Percentiles rank a stretch among this genome's conserved stretches.
Conservation (phyloP, 1,140 invertebrate species). For the Formica selysi region DNA sequence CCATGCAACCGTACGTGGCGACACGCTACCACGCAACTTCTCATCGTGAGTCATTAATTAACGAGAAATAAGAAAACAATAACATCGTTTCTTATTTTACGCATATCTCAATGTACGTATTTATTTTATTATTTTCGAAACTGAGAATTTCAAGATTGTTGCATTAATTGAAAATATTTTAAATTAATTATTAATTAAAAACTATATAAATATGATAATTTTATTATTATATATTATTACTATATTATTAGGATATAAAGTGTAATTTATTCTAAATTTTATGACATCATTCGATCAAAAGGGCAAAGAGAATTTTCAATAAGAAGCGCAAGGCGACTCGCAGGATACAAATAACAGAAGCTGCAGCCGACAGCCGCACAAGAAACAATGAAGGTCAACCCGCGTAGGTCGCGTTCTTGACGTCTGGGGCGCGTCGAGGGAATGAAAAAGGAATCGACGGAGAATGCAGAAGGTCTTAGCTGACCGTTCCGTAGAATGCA, state of each 20-base stretch:
- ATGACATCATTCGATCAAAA: not conserved
- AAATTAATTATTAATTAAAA: not conserved
- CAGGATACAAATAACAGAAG: slow-evolving; percentile 48
- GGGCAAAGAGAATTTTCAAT: not conserved
- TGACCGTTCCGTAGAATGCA: slow-evolving; percentile 46
- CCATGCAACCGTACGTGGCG: not conserved
- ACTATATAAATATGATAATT: not conserved
- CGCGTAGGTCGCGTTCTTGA: slow-evolving; percentile 65
- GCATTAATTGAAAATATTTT: not conserved
- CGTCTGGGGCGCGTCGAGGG: slow-evolving; percentile 27
- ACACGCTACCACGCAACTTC: not conserved
- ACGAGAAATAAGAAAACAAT: not conserved
- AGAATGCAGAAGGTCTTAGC: slow-evolving; percentile 62
- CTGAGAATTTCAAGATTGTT: not conserved
- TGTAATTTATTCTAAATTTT: not conserved
- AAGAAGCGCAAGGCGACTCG: not conserved
- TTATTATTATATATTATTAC: not conserved
- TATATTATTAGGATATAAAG: not conserved
- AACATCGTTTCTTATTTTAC: not conserved
- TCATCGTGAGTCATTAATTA: slow-evolving; percentile 13
- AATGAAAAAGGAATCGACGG: slow-evolving; percentile 67
- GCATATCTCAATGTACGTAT: not conserved
- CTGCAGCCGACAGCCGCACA: slow-evolving; percentile 25
- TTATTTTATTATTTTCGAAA: not conserved
- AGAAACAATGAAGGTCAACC: slow-evolving; percentile 68